Percentiles rank a stretch among this genome's conserved stretches.
Evolutionary conservation across 2,888 invertebrate genomes (phyloP).

Genomic region (Euzetes globulus): DNA sequence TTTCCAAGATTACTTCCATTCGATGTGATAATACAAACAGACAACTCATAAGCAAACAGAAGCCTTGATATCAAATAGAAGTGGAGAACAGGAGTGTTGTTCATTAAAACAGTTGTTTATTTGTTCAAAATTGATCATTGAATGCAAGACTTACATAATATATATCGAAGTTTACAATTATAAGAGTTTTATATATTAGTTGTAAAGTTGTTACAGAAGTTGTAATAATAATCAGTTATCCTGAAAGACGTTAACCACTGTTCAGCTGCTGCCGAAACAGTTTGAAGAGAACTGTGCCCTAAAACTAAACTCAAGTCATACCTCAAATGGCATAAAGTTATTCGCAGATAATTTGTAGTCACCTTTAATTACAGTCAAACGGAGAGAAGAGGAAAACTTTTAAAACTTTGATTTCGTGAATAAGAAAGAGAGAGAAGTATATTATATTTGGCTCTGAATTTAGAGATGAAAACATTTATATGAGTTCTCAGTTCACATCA

Average conservation of each 20-base stretch:
- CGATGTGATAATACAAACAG: too few relatives aligned
- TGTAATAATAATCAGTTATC: background rate
- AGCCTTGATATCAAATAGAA: background rate
- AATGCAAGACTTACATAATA: background rate
- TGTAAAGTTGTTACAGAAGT: background rate
- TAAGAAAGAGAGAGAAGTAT: background rate
- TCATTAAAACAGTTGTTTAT: slow-evolving; percentile 8
- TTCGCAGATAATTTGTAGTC: background rate
- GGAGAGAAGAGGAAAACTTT: background rate
- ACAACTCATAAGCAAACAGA: too few relatives aligned
- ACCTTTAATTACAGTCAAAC: background rate
- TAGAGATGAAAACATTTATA: background rate
- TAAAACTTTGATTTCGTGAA: background rate
- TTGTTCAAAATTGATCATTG: slow-evolving; percentile 18
- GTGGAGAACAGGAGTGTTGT: background rate
- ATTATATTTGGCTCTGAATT: background rate
- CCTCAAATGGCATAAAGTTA: too few relatives aligned
- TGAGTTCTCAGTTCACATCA: too few relatives aligned
- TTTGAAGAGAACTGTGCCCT: background rate
- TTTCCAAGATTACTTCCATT: too few relatives aligned
- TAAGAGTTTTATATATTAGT: background rate
- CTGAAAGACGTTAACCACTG: slow-evolving; percentile 12
- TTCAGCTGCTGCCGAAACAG: background rate
- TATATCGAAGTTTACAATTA: background rate
- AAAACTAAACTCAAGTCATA: background rate